Conservation (phyloP, 1,140 invertebrate genomes). For the Babylonia areolata region DNA sequence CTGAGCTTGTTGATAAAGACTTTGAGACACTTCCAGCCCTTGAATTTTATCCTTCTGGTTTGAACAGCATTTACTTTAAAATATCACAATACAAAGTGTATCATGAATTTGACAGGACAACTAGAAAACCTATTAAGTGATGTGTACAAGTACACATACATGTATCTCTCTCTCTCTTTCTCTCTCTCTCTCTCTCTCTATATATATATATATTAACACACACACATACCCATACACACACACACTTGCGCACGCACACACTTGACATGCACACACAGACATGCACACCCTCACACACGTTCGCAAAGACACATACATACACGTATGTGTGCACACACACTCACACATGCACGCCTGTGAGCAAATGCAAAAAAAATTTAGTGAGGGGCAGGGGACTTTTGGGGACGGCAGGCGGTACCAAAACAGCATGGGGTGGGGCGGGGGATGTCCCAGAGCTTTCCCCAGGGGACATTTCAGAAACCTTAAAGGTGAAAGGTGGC, state of each 20-base stretch:
- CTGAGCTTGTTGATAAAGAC: too few relatives aligned
- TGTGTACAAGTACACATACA: too few relatives aligned
- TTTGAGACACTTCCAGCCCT: too few relatives aligned
- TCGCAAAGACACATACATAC: constrained; percentile 7
- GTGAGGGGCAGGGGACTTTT: constrained; percentile 79
- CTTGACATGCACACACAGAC: constrained; percentile 1
- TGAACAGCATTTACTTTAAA: too few relatives aligned
- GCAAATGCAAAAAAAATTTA: constrained; percentile 70
- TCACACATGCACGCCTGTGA: not conserved
- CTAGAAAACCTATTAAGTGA: not conserved
- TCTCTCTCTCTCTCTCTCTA: too few relatives aligned
- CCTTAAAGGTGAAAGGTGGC: too few relatives aligned
- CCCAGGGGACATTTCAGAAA: too few relatives aligned
- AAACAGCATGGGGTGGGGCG: constrained; percentile 81
- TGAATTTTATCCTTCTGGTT: too few relatives aligned
- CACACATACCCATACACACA: constrained; percentile 1
- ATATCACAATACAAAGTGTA: too few relatives aligned
- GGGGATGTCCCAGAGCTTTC: constrained; percentile 80
- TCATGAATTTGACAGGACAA: too few relatives aligned
- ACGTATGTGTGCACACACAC: not conserved
- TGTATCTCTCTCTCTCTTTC: too few relatives aligned
- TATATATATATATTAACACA: too few relatives aligned
- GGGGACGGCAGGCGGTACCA: constrained; percentile 85
- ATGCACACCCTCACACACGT: constrained; percentile 15
- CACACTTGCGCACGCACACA: constrained; percentile 6